These are phyloP conservation scores for Oxyruncus cristatus DNA, from an alignment of 2,113 vertebrate genomes.

Conservation along the genomic window DNA sequence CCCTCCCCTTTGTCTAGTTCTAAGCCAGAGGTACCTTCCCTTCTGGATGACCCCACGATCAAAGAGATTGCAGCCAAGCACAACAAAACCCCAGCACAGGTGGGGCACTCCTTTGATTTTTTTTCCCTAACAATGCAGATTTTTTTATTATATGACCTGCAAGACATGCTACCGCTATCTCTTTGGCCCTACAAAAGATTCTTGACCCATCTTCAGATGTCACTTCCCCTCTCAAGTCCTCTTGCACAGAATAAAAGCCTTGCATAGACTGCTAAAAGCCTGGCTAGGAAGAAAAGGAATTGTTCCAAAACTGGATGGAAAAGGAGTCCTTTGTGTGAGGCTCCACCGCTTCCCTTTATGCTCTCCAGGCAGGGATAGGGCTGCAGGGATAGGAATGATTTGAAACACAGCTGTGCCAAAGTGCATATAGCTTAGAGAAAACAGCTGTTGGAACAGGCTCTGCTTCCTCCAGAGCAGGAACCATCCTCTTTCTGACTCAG, in stretches of 20 bases:
- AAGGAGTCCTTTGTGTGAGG: neutral
- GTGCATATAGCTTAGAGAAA: neutral
- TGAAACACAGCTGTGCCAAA: neutral
- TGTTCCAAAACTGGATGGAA: neutral
- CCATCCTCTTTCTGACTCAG: neutral
- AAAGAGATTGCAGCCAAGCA: slow-evolving; percentile 82
- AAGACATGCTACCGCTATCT: neutral
- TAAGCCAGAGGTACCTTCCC: slow-evolving; percentile 75
- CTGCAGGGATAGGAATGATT: neutral
- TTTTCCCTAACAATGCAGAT: too few relatives aligned
- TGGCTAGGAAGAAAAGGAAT: neutral
- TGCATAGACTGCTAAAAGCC: neutral
- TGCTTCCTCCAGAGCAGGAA: neutral
- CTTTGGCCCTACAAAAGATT: neutral
- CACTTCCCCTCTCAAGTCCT: neutral
- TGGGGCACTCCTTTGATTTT: too few relatives aligned
- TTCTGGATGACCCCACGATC: slow-evolving; percentile 84
- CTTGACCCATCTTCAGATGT: neutral
- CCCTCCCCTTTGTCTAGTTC: slow-evolving; percentile 56
- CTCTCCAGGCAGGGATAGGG: neutral
- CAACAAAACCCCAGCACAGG: slow-evolving; percentile 88
- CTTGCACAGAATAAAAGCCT: neutral
- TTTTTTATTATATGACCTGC: neutral
- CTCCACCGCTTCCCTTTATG: neutral
- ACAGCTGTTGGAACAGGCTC: neutral